Evolutionary conservation across 1,140 invertebrate species (phyloP), one percentile per base, ranked within the genome.

Genomic region (Charaxes varanes): DNA sequence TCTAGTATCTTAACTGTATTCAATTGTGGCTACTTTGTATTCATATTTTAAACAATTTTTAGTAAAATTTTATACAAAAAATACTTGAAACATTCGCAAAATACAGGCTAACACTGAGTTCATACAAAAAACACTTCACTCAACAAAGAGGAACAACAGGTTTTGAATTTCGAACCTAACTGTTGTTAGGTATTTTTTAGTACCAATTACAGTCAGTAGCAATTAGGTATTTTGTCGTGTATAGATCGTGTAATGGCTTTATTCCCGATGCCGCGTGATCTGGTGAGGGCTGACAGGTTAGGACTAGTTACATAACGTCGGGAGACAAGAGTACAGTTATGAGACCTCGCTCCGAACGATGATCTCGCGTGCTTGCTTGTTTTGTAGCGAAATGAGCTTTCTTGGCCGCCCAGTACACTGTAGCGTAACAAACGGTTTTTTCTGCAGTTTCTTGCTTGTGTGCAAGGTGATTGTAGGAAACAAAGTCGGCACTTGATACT

Each of bases 351-450:
- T 38, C 43, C 64, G 78, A 70, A 42, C 78, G 78, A 82, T 79
- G 78, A 79, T 78, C 78, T 78, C 65, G 48, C 40, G 59, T 50
- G 71, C 63, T 63, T 76, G 73, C 64, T 77, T 65, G 71, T 82
- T 77, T 76, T 77, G 74, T 63, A 56, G 74, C 72, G 51, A 77
- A 81, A 78, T 81, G 65, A 71, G 62, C 66, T 74, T 76, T 74
- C 67, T 71, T 61, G 54, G 52, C 30, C 46, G 41, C 28, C 22
- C 58, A 7, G 11, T 10, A 58, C 51, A 58, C 46, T 27, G 55
- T 34, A 4, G 3, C 15, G 17, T n/a, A n/a, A n/a, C n/a, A n/a
- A n/a, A n/a, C n/a, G n/a, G n/a, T n/a, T n/a, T n/a, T n/a, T n/a
- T n/a, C n/a, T n/a, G n/a, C n/a, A n/a, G n/a, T n/a, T n/a, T n/a